Percentiles rank a stretch among this genome's conserved stretches.
phyloP scores from a whole-genome alignment of 1,140 invertebrate genomes.

The Melanaphis sacchari region DNA sequence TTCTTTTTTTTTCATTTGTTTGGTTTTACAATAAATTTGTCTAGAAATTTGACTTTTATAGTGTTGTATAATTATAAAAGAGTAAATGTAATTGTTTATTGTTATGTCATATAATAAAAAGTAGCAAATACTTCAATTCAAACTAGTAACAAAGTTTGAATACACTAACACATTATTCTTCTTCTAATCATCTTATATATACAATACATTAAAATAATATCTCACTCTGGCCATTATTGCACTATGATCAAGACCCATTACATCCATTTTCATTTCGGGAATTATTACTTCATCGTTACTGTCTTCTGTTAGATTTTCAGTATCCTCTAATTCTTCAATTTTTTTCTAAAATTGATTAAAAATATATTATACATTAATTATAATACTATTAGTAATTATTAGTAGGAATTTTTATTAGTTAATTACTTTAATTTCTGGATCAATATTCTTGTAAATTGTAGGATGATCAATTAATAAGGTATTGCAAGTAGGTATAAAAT shows the following conservation, averaged over 20 bases:
- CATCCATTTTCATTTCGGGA: slow-evolving; percentile 72
- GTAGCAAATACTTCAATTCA: neutral
- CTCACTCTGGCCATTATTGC: slow-evolving; percentile 64
- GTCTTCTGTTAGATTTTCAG: slow-evolving; percentile 59
- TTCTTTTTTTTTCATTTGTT: neutral
- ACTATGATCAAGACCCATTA: slow-evolving; percentile 73
- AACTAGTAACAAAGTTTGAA: neutral
- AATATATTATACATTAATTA: neutral
- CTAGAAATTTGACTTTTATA: neutral
- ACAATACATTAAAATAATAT: neutral
- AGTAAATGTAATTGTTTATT: neutral
- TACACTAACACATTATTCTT: neutral
- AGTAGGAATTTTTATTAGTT: slow-evolving; percentile 60
- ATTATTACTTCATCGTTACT: slow-evolving; percentile 58
- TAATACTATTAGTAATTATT: slow-evolving; percentile 16
- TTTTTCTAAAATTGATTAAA: slow-evolving; percentile 63
- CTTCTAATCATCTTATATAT: neutral
- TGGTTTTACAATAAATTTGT: neutral
- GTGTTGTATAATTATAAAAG: neutral
- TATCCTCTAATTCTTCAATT: slow-evolving; percentile 65
- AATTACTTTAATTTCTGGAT: slow-evolving; percentile 44
- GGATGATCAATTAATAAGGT: slow-evolving; percentile 22
- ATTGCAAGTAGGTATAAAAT: slow-evolving; percentile 66
- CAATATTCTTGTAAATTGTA: slow-evolving; percentile 14
- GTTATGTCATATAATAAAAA: neutral